Percentiles rank a stretch among this genome's conserved stretches.
These are phyloP conservation scores for Sthenelais limicola DNA, from an alignment of 2,888 invertebrate genomes.

Conservation along the genomic window DNA sequence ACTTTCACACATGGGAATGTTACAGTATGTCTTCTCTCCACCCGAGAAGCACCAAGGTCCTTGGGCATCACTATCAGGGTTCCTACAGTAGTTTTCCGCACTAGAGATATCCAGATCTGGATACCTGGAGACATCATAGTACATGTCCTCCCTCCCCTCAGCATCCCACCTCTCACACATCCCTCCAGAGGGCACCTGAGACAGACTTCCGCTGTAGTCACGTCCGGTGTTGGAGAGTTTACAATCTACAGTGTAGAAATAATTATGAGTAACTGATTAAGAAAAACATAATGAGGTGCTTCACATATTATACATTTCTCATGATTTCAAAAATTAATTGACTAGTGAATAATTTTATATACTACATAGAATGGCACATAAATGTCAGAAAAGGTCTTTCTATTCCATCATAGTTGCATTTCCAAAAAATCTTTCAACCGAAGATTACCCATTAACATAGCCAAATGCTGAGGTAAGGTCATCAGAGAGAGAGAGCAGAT, in stretches of 20 bases:
- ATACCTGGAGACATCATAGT: slow-evolving; percentile 5
- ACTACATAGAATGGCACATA: background rate
- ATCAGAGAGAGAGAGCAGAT: too few species aligned
- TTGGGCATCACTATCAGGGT: slow-evolving; percentile 28
- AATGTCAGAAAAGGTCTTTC: background rate
- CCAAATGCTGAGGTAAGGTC: too few species aligned
- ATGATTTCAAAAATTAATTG: too few species aligned
- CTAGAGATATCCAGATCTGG: slow-evolving; percentile 24
- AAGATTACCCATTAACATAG: too few species aligned
- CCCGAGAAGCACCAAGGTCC: slow-evolving; percentile 44
- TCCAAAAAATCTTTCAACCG: too few species aligned
- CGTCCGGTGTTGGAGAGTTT: slow-evolving; percentile 9
- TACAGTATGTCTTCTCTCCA: slow-evolving; percentile 25
- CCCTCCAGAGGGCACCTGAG: background rate
- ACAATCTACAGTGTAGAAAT: slow-evolving; percentile 17
- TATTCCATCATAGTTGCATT: too few species aligned
- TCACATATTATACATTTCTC: too few species aligned
- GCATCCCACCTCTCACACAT: slow-evolving; percentile 26
- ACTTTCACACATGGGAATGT: slow-evolving; percentile 34
- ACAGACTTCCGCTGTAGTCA: slow-evolving; percentile 13
- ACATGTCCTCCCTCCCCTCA: background rate
- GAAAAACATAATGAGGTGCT: too few species aligned
- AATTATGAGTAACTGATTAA: too few species aligned
- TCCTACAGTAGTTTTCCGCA: slow-evolving; percentile 42
- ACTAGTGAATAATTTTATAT: too few species aligned